Conservation (phyloP, 2,113 vertebrate genomes). For the Penelope pileata region DNA sequence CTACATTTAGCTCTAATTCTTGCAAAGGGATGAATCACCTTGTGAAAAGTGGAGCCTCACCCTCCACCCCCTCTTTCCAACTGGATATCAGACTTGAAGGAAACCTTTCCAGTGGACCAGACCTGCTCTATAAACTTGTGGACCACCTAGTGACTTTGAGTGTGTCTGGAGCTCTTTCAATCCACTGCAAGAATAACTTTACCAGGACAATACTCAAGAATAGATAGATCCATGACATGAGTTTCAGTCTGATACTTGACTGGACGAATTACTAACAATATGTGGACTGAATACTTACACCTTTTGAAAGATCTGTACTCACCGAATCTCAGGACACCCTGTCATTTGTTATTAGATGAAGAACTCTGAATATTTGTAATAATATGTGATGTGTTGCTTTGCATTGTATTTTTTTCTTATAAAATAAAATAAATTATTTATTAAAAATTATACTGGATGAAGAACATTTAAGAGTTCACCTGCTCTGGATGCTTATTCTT, state of each 20-base stretch:
- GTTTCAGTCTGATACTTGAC: conserved; percentile 55
- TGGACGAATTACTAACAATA: conserved; percentile 52
- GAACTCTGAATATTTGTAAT: conserved; percentile 71
- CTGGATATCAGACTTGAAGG: conserved; percentile 75
- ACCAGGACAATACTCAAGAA: conserved; percentile 69
- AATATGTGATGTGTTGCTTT: conserved; percentile 60
- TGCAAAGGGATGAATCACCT: conserved; percentile 70
- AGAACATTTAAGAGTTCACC: conserved; percentile 49
- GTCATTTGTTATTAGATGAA: conserved; percentile 67
- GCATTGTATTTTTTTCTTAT: conserved; percentile 53
- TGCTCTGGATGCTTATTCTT: conserved; percentile 13
- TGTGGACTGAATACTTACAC: conserved; percentile 61
- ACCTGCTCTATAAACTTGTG: conserved; percentile 71
- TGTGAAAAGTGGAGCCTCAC: conserved; percentile 73
- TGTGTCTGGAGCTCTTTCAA: conserved; percentile 69
- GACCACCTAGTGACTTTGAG: conserved; percentile 72
- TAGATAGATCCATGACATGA: conserved; percentile 73
- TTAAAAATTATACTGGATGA: conserved; percentile 30
- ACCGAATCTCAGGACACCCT: conserved; percentile 72
- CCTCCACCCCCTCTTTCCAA: conserved; percentile 68
- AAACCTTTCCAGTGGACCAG: conserved; percentile 67
- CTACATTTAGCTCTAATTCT: conserved; percentile 74
- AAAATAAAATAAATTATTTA: conserved; percentile 63
- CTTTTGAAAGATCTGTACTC: conserved; percentile 65
- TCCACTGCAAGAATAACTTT: conserved; percentile 71